Percentiles rank a stretch among this genome's conserved stretches.
Evolutionary conservation across 2,888 invertebrate species (phyloP).

Genomic region (Cabera pusaria): DNA sequence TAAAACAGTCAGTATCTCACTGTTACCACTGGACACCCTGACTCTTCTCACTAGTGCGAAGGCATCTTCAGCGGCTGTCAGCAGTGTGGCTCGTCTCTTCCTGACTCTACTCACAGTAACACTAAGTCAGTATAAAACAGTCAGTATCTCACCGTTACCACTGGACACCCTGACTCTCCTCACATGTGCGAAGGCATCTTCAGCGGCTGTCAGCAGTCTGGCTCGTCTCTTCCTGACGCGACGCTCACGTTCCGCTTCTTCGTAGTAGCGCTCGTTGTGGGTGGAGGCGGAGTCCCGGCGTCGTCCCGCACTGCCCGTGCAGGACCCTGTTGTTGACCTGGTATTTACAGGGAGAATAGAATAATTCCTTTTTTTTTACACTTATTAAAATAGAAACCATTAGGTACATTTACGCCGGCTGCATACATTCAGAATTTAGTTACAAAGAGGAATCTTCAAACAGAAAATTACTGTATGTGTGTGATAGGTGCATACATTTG

Average conservation of each 20-base stretch:
- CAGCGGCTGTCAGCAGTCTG: conserved; percentile 95
- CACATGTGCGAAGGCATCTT: conserved; percentile 99
- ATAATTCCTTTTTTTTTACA: too few species aligned
- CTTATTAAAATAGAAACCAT: too few species aligned
- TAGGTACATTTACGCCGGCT: too few species aligned
- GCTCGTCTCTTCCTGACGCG: conserved; percentile 95
- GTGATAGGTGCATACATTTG: too few species aligned
- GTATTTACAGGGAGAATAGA: too few species aligned
- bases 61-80: conserved; percentile 98
- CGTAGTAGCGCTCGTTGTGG: conserved; percentile 98
- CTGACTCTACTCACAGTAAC: too few species aligned
- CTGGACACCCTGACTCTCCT: conserved; percentile 86
- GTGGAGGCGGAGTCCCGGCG: conserved; percentile 94
- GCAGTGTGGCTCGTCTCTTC: conserved; percentile 94
- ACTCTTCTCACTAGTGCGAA: conserved; percentile 98
- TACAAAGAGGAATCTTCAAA: too few species aligned
- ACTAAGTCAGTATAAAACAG: too few species aligned
- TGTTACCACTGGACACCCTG: conserved; percentile 61
- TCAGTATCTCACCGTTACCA: conserved; percentile 63
- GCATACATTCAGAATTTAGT: too few species aligned
- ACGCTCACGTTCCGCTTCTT: conserved; percentile 98
- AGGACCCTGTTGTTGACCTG: conserved; percentile 61
- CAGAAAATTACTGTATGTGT: too few species aligned
- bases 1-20: too few species aligned
- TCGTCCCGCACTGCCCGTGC: conserved; percentile 85